A percentile compares a stretch with the other conserved stretches of the same genome.
Conservation (phyloP, 2,888 invertebrate species). For the Leptarthrus brevirostris region DNA sequence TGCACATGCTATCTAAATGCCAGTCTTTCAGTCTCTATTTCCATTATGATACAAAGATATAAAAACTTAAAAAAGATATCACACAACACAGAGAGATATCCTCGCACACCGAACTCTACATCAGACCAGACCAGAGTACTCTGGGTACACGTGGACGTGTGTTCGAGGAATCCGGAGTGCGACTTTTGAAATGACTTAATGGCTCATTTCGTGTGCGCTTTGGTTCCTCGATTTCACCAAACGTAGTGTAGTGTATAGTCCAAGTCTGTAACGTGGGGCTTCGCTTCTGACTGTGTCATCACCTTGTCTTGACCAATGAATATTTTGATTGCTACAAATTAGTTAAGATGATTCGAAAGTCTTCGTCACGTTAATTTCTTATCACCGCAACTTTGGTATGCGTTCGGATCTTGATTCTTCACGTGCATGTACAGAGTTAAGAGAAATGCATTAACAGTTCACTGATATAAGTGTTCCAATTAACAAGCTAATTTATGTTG, state of each 20-base stretch:
- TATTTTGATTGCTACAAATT: slow-evolving; percentile 1
- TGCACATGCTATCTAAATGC: slow-evolving; percentile 64
- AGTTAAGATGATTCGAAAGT: neutral
- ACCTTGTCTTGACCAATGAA: slow-evolving; percentile 26
- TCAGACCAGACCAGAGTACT: neutral
- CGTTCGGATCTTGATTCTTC: no score
- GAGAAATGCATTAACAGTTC: neutral
- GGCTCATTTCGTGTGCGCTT: slow-evolving; percentile 34
- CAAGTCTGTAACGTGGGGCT: neutral
- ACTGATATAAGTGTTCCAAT: neutral
- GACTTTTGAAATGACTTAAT: slow-evolving; percentile 45
- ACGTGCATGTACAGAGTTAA: neutral
- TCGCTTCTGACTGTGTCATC: slow-evolving; percentile 16
- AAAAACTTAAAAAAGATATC: slow-evolving; percentile 52
- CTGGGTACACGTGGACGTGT: neutral
- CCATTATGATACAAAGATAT: slow-evolving; percentile 68
- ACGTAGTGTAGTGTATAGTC: neutral
- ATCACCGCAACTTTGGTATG: no score
- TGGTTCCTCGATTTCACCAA: slow-evolving; percentile 9
- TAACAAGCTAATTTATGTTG: neutral
- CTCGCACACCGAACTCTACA: neutral
- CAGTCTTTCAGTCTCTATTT: slow-evolving; percentile 69
- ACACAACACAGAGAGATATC: slow-evolving; percentile 26
- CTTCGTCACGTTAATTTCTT: neutral
- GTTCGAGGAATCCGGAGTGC: slow-evolving; percentile 10